phyloP scores from a whole-genome alignment of 1,140 invertebrate species.

The Hesperophylax magnus region DNA sequence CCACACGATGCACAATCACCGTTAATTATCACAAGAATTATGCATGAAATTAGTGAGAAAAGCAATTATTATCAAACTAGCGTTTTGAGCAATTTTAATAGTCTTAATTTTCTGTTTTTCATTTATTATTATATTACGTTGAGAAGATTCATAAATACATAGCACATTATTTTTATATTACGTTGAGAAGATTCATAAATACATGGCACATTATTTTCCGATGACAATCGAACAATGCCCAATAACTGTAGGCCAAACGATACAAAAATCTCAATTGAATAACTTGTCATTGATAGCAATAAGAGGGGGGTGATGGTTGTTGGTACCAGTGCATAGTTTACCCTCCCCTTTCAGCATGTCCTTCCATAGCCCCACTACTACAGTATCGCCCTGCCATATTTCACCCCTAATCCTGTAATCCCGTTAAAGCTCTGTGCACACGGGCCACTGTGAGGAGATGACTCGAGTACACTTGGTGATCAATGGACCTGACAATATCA shows the following conservation, averaged over 20 bases:
- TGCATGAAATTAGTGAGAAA: too few relatives aligned
- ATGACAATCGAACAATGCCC: slow-evolving; percentile 19
- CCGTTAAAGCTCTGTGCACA: background rate
- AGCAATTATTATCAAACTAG: too few relatives aligned
- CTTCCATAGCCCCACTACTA: background rate
- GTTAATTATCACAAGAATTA: too few relatives aligned
- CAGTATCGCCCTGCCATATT: slow-evolving; percentile 4
- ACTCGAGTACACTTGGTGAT: slow-evolving; percentile 9
- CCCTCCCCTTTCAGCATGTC: background rate
- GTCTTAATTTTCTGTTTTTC: too few relatives aligned
- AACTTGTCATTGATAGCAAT: slow-evolving; percentile 4
- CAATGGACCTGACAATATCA: slow-evolving; percentile 6
- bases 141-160: too few relatives aligned
- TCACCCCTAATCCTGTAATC: slow-evolving; percentile 34
- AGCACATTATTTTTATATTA: too few relatives aligned
- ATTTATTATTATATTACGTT: too few relatives aligned
- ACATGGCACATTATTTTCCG: background rate
- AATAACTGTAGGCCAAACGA: background rate
- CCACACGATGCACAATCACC: too few relatives aligned
- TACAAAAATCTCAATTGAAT: background rate
- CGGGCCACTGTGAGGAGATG: background rate
- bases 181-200: too few relatives aligned
- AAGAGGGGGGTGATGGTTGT: background rate
- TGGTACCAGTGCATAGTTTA: background rate
- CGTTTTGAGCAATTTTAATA: too few relatives aligned